phyloP scores from a whole-genome alignment of 1,140 invertebrate genomes.

The Cotesia typhae region DNA sequence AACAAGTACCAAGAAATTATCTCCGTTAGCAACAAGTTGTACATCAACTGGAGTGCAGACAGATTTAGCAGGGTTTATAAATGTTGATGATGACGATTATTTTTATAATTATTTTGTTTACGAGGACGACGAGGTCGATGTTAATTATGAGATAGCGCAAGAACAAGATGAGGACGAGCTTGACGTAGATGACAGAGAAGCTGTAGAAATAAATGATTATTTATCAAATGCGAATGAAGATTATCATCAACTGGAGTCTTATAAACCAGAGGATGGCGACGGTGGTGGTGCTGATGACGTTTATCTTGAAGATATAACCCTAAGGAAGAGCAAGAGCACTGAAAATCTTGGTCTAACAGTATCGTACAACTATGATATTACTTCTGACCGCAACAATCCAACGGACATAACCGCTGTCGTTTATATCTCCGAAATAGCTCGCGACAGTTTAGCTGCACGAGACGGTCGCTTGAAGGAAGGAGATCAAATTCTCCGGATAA shows the following conservation, averaged over 20 bases:
- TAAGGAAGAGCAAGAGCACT: conserved; percentile 67
- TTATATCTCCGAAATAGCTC: conserved; percentile 77
- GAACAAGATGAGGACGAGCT: conserved; percentile 26
- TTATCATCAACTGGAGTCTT: conserved; percentile 11
- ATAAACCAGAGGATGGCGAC: conserved; percentile 16
- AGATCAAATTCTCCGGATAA: conserved; percentile 78
- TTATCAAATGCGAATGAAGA: conserved; percentile 28
- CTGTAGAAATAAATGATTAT: conserved; percentile 30
- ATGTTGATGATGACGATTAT: conserved; percentile 55
- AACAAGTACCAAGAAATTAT: background rate
- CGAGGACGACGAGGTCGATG: conserved; percentile 67
- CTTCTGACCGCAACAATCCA: conserved; percentile 61
- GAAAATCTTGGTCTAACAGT: conserved; percentile 76
- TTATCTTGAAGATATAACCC: conserved; percentile 69
- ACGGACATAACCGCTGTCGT: conserved; percentile 65
- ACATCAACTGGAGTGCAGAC: conserved; percentile 67
- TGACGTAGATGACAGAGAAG: conserved; percentile 22
- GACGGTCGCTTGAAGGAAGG: conserved; percentile 77
- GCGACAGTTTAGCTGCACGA: conserved; percentile 73
- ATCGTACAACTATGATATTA: conserved; percentile 70
- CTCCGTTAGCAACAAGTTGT: conserved; percentile 33
- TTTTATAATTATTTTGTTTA: conserved; percentile 56
- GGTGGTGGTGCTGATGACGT: conserved; percentile 16
- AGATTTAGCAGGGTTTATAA: conserved; percentile 60
- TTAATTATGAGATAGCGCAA: conserved; percentile 57